Evolutionary conservation across 2,888 invertebrate genomes (phyloP).

Genomic region (Carcina quercana): DNA sequence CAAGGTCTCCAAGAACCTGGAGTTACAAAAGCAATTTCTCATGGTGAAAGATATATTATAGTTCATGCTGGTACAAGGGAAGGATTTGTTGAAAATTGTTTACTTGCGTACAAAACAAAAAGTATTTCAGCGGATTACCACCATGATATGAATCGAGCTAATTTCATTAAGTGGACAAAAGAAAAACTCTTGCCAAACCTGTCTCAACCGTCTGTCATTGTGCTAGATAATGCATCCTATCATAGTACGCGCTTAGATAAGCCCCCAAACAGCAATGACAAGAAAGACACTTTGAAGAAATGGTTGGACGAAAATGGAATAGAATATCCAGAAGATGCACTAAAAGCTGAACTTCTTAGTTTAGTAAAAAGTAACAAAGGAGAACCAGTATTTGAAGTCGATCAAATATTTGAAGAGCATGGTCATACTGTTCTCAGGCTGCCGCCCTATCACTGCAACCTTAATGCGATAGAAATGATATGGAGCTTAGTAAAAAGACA

Average conservation of each 20-base stretch:
- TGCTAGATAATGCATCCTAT: constrained; percentile 10
- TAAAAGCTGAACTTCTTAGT: constrained; percentile 8
- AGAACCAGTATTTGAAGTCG: constrained; percentile 3
- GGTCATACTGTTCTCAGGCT: constrained; percentile 3
- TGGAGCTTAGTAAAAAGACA: constrained; percentile 4
- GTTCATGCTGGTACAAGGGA: constrained; percentile 7
- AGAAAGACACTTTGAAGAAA: too few species aligned
- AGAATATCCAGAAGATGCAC: too few species aligned
- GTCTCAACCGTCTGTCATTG: constrained; percentile 5
- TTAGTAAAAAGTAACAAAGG: constrained; percentile 2
- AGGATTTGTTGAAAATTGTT: constrained; percentile 6
- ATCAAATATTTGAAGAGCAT: constrained; percentile 1
- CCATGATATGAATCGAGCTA: constrained; percentile 11
- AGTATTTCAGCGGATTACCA: constrained; percentile 8
- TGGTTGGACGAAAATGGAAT: too few species aligned
- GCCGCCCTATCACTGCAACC: constrained; percentile 4
- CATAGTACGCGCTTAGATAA: constrained; percentile 9
- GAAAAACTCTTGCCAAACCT: constrained; percentile 13
- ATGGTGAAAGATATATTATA: constrained; percentile 4
- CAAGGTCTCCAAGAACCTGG: constrained; percentile 9
- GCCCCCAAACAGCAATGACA: constrained; percentile 5
- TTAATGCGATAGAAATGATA: constrained; percentile 7
- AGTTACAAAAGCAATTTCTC: neutral
- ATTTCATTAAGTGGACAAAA: constrained; percentile 14
- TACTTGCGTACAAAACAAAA: neutral